These are phyloP conservation scores for Delichon dasypus DNA, from an alignment of 2,797 vertebrate species.

Conservation along the genomic window DNA sequence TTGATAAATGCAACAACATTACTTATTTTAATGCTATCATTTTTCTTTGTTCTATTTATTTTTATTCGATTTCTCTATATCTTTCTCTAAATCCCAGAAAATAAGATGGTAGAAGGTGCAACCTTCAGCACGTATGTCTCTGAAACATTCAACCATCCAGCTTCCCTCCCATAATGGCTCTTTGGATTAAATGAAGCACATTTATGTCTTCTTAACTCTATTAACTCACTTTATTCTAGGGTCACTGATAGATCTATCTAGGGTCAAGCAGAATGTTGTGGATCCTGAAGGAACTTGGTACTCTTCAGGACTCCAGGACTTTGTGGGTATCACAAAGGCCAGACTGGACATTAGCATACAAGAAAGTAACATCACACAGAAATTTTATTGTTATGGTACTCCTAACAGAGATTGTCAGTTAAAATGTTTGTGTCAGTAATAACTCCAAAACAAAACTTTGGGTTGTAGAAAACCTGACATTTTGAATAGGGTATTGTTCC, in stretches of 20 bases:
- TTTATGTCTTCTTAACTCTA: not conserved
- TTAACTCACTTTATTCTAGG: not conserved
- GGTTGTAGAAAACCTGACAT: not conserved
- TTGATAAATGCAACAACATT: not conserved
- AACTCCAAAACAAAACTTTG: not conserved
- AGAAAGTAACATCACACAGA: not conserved
- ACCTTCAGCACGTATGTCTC: fast-evolving
- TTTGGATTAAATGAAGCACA: not conserved
- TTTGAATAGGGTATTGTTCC: not conserved
- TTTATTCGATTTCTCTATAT: not conserved
- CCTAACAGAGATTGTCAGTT: not conserved
- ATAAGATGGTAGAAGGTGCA: not conserved
- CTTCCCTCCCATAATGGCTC: not conserved
- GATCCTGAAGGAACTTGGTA: not conserved
- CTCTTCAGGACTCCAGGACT: not conserved
- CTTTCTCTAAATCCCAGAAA: not conserved
- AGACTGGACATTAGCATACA: fast-evolving
- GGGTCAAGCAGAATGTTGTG: not conserved
- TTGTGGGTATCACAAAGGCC: not conserved
- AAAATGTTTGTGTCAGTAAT: not conserved
- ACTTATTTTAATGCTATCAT: not conserved
- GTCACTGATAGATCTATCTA: not conserved
- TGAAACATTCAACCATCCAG: not conserved
- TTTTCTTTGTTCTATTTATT: not conserved
- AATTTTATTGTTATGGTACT: not conserved